Percentiles rank a stretch among this genome's conserved stretches.
Conservation (phyloP, 2,888 invertebrate species). For the Pomacea canaliculata region DNA sequence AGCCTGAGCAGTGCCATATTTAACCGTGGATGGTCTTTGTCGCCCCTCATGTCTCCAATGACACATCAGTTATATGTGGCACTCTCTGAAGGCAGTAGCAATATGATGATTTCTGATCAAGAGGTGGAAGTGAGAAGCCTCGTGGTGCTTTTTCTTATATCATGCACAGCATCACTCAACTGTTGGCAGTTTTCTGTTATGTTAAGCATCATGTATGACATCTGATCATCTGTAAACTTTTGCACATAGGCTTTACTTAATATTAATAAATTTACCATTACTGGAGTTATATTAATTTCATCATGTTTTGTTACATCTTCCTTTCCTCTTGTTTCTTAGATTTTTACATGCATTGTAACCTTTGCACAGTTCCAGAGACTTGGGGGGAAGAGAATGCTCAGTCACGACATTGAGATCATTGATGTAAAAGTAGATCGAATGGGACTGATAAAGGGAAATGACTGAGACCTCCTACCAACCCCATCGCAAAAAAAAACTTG, state of each 20-base stretch:
- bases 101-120: conserved; percentile 14
- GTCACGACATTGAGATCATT: conserved; percentile 80
- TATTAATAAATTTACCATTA: too few species aligned
- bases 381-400: conserved; percentile 78
- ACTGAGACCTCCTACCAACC: conserved; percentile 61
- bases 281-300: too few species aligned
- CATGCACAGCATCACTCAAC: neutral
- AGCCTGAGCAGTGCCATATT: conserved; percentile 12
- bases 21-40: conserved; percentile 19
- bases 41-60: conserved; percentile 17
- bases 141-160: neutral
- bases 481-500: conserved; percentile 65
- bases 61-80: conserved; percentile 19
- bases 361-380: conserved; percentile 68
- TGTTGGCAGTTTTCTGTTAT: too few species aligned
- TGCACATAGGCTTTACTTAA: too few species aligned
- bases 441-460: conserved; percentile 81
- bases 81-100: neutral
- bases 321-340: neutral
- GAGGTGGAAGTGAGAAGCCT: neutral
- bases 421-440: conserved; percentile 87
- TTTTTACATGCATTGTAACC: neutral
- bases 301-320: neutral
- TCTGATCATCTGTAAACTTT: too few species aligned
- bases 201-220: too few species aligned